Percentiles rank a stretch among this genome's conserved stretches.
Evolutionary conservation across 2,888 invertebrate species (phyloP).

Genomic region (Apocheima hispidaria): DNA sequence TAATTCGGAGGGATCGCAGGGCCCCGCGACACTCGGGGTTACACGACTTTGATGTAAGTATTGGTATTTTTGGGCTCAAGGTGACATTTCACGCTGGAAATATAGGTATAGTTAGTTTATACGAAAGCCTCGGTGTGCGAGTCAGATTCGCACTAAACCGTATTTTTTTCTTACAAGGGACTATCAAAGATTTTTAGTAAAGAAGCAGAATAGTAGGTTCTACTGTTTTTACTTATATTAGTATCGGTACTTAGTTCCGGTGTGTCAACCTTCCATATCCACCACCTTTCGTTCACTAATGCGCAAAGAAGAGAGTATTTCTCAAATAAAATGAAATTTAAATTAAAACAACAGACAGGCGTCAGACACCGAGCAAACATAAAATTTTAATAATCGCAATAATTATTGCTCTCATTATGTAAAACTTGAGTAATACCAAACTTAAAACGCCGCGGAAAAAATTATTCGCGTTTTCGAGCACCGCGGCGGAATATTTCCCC

Average conservation of each 20-base stretch:
- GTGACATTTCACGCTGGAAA: conserved; percentile 1
- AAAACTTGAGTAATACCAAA: conserved; percentile 38
- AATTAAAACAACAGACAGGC: conserved; percentile 15
- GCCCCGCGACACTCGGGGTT: conserved; percentile 1
- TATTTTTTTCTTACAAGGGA: no score
- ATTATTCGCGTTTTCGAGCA: conserved; percentile 56
- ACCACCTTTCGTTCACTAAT: no score
- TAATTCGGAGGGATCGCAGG: conserved; percentile 42
- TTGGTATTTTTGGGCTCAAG: conserved; percentile 21
- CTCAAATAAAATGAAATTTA: conserved; percentile 2
- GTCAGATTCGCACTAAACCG: no score
- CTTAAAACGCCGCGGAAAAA: conserved; percentile 47
- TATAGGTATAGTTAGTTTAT: no score
- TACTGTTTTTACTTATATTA: no score
- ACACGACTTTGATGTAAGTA: conserved; percentile 22
- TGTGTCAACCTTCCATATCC: no score
- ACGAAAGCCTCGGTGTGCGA: no score
- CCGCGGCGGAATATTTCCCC: conserved; percentile 73
- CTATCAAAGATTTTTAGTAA: no score
- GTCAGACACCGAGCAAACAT: conserved; percentile 11
- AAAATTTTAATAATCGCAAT: conserved; percentile 40
- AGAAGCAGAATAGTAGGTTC: no score
- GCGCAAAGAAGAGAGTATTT: no score
- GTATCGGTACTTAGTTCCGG: no score
- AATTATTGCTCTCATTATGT: conserved; percentile 49